A percentile compares a stretch with the other conserved stretches of the same genome.
These are phyloP conservation scores for Hylyphantes graminicola DNA, from an alignment of 1,140 invertebrate species.

Conservation along the genomic window DNA sequence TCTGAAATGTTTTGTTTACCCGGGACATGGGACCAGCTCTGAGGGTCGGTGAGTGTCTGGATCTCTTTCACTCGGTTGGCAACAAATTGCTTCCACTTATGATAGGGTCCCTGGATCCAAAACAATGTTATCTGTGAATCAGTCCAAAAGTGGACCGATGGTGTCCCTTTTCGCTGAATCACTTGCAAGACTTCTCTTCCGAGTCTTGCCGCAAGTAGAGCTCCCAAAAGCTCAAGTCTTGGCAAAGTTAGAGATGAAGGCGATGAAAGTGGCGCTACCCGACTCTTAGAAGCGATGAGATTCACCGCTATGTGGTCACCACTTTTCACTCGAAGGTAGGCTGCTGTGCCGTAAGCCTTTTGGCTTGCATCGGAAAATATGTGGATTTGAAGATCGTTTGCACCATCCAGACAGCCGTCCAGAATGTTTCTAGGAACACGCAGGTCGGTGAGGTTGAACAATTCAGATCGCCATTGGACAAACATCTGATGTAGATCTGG, in stretches of 20 bases:
- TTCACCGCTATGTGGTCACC: conserved; percentile 35
- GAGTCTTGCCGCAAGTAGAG: conserved; percentile 65
- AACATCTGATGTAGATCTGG: too few species aligned
- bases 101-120: conserved; percentile 65
- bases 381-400: conserved; percentile 61
- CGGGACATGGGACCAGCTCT: background rate
- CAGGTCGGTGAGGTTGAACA: too few species aligned
- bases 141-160: conserved; percentile 63
- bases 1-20: conserved; percentile 5
- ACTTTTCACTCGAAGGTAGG: conserved; percentile 63
- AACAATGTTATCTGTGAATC: conserved; percentile 66
- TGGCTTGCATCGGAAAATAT: conserved; percentile 66
- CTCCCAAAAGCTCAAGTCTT: conserved; percentile 66
- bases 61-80: conserved; percentile 20
- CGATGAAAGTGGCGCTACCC: conserved; percentile 66
- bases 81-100: conserved; percentile 62
- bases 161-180: background rate
- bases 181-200: conserved; percentile 13
- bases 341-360: conserved; percentile 64
- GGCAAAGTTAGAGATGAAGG: conserved; percentile 63
- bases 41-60: conserved; percentile 2
- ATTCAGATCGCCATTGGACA: too few species aligned
- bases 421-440: too few species aligned
- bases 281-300: conserved; percentile 65
- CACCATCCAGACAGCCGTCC: background rate